Percentiles rank a stretch among this genome's conserved stretches.
These are phyloP conservation scores for Cheilosia urbana DNA, from an alignment of 2,888 invertebrate genomes.

Conservation along the genomic window DNA sequence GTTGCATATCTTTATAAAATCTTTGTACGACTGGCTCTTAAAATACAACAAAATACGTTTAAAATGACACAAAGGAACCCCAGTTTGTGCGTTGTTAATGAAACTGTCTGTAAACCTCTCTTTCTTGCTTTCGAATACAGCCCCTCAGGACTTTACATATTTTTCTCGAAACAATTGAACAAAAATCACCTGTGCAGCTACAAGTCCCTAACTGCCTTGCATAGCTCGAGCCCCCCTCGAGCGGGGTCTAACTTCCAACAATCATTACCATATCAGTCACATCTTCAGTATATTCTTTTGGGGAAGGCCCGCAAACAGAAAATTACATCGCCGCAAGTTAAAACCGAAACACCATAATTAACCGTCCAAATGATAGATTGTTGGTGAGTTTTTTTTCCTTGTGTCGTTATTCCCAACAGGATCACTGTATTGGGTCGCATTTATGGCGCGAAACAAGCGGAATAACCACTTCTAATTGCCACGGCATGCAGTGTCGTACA, in stretches of 20 bases:
- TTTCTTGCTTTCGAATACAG: no score
- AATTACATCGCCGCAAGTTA: background rate
- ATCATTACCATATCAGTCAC: slow-evolving; percentile 7
- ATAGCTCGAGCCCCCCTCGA: no score
- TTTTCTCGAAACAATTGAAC: no score
- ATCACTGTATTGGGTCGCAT: background rate
- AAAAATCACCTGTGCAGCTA: no score
- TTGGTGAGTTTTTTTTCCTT: background rate
- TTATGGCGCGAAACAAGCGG: slow-evolving; percentile 29
- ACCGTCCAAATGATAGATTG: slow-evolving; percentile 35
- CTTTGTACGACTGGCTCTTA: no score
- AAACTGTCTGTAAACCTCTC: no score
- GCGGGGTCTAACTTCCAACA: background rate
- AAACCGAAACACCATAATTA: slow-evolving; percentile 33
- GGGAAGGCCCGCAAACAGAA: background rate
- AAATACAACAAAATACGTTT: no score
- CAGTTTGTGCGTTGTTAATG: no score
- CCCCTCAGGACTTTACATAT: no score
- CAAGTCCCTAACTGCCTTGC: no score
- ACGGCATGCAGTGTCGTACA: slow-evolving; percentile 7
- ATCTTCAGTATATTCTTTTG: background rate
- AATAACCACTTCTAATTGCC: slow-evolving; percentile 39
- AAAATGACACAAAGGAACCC: no score
- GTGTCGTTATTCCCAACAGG: slow-evolving; percentile 13
- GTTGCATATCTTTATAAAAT: no score